Evolutionary conservation across 2,797 vertebrate species (phyloP), one percentile per base, ranked within the genome.

Genomic region (Capromys pilorides): DNA sequence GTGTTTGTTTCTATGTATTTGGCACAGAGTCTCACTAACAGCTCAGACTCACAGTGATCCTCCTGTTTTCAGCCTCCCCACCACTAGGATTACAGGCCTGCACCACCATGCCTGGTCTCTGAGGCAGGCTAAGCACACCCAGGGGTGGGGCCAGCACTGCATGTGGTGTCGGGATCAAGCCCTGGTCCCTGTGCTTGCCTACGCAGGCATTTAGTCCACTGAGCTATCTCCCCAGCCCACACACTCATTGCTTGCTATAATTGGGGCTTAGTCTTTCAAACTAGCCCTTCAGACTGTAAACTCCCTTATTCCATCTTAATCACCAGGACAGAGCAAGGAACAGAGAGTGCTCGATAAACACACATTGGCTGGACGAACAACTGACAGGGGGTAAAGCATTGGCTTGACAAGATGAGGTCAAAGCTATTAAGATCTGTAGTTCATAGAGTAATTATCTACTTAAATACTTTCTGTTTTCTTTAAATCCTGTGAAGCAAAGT

Each of bases 201-300:
- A 57, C 14, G 54, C 54, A 57, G 54, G 54, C 54, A 57, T 14
- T 57, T 18, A 18, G 54, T 57, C 54, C 16, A 18, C 54, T 16
- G 54, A 57, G 54, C 16, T 16, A 57, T 57, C 54, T 57, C 16
- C 2, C 54, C 54, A 57, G 54, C 16, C 54, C 54, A 57, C 16
- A 14, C 13, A 2, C 54, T 14, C 21, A 6, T 0, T 0, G 1
- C 51, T 8, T 0, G 12, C 7, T 12, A 0, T 4, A 77, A 45
- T 49, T 14, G 1, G 9, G 13, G n/a, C 36, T 21, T 45, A 5
- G 19, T 31, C 62, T 71, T n/a, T 10, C 18, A 6, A 13, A 69
- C 49, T 19, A 22, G 16, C 6, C 1, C 71, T 64, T 41, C 33
- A 19, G 78, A 61, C 41, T n/a, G 5, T 28, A 28, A n/a, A 64